Conservation (phyloP, 1,140 invertebrate genomes). For the Pseudomyrmex cubaensis region DNA sequence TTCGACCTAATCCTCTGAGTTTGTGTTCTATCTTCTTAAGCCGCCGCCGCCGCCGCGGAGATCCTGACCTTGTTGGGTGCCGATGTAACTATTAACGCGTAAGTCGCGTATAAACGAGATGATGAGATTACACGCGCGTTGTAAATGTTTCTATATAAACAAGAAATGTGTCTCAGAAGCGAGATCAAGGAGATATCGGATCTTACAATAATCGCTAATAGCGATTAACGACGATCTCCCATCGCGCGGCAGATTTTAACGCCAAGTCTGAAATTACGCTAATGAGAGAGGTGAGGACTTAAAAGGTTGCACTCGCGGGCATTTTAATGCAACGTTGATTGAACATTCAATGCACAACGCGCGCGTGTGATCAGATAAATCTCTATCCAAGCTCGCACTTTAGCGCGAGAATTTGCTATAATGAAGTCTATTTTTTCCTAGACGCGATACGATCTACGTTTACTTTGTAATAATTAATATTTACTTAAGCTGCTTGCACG, state of each 20-base stretch:
- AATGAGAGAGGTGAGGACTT: constrained; percentile 45
- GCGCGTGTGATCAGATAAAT: constrained; percentile 36
- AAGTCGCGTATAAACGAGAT: constrained; percentile 32
- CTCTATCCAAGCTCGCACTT: constrained; percentile 27
- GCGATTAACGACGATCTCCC: constrained; percentile 15
- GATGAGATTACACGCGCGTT: constrained; percentile 23
- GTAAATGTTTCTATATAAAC: background rate
- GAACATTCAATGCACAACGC: constrained; percentile 1
- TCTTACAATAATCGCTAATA: background rate
- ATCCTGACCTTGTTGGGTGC: constrained; percentile 39
- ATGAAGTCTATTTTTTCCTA: constrained; percentile 37
- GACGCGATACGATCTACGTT: constrained; percentile 31
- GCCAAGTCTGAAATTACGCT: constrained; percentile 40
- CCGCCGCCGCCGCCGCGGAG: background rate
- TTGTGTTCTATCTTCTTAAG: constrained; percentile 29
- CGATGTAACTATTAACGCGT: constrained; percentile 32
- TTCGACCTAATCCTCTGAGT: constrained; percentile 41
- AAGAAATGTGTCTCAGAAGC: background rate
- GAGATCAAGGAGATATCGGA: constrained; percentile 36
- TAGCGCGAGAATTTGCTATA: constrained; percentile 24
- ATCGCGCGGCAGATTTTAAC: constrained; percentile 13
- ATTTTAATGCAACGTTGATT: constrained; percentile 48
- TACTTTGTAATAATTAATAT: constrained; percentile 47
- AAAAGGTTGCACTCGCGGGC: constrained; percentile 31
- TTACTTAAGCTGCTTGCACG: constrained; percentile 12